Percentiles rank a stretch among this genome's conserved stretches.
phyloP scores from a whole-genome alignment of 2,888 invertebrate species.

The Pyrocoelia pectoralis region DNA sequence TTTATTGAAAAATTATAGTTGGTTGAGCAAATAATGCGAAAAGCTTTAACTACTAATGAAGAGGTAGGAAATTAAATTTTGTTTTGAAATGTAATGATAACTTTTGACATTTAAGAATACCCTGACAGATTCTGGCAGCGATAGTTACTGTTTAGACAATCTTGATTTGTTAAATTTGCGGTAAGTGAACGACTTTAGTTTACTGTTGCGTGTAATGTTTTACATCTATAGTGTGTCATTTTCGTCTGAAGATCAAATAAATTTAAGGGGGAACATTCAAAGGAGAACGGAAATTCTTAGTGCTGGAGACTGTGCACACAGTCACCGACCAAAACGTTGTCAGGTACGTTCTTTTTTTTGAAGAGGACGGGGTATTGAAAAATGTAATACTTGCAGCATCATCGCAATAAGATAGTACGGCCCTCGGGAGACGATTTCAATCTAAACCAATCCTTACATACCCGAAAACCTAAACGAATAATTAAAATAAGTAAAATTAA shows the following conservation, averaged over 20 bases:
- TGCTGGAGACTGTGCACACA: constrained; percentile 11
- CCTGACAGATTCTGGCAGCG: constrained; percentile 48
- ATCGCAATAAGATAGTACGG: no score
- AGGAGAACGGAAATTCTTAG: constrained; percentile 12
- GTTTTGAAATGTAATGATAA: neutral
- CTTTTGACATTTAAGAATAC: constrained; percentile 48
- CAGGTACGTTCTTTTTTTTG: constrained; percentile 16
- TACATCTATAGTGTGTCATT: constrained; percentile 23
- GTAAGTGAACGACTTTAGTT: constrained; percentile 43
- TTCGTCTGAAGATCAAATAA: constrained; percentile 21
- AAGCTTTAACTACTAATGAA: constrained; percentile 46
- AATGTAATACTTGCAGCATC: neutral
- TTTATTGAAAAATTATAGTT: constrained; percentile 44
- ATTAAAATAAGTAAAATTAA: no score
- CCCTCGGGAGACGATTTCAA: constrained; percentile 1
- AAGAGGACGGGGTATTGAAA: no score
- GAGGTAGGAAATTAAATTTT: constrained; percentile 44
- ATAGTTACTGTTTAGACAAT: constrained; percentile 51
- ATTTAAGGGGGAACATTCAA: constrained; percentile 10
- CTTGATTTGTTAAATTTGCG: constrained; percentile 57
- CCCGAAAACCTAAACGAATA: no score
- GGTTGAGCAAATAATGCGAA: constrained; percentile 52
- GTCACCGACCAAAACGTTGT: constrained; percentile 21
- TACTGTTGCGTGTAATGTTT: neutral
- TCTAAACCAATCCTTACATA: no score